Conservation (phyloP, 2,888 invertebrate species). For the Cheilosia pagana region DNA sequence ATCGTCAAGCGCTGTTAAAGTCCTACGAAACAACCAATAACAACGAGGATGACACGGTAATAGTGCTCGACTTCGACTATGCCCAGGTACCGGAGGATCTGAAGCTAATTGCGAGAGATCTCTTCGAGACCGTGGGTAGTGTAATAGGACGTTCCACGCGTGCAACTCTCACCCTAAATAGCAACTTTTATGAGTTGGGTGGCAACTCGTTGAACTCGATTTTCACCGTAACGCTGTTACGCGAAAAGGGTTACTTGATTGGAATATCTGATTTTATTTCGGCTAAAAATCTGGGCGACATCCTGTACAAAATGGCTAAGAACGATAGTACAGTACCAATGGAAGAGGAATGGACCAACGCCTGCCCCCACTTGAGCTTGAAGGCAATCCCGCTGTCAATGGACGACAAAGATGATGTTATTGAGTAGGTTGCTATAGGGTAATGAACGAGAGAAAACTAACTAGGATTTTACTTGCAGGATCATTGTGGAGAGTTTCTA, state of each 20-base stretch:
- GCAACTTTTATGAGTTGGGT: constrained; percentile 93
- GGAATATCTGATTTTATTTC: constrained; percentile 93
- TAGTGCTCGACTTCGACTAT: constrained; percentile 88
- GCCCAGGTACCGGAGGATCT: constrained; percentile 86
- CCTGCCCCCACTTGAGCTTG: constrained; percentile 81
- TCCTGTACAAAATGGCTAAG: constrained; percentile 86
- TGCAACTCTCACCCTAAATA: constrained; percentile 86
- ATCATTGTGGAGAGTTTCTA: constrained; percentile 94
- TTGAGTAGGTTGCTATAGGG: constrained; percentile 85
- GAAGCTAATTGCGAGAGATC: constrained; percentile 86
- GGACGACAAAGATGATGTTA: constrained; percentile 87
- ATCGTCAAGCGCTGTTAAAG: constrained; percentile 90
- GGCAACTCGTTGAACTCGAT: constrained; percentile 95
- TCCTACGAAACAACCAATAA: constrained; percentile 90
- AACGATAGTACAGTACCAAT: constrained; percentile 79
- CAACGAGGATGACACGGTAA: constrained; percentile 83
- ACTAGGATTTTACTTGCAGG: constrained; percentile 83
- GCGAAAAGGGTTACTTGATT: constrained; percentile 91
- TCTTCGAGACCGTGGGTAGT: constrained; percentile 90
- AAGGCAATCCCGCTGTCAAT: constrained; percentile 79
- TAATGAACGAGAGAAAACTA: neutral
- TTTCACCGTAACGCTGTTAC: constrained; percentile 90
- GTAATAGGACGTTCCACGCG: constrained; percentile 88
- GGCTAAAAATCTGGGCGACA: constrained; percentile 88
- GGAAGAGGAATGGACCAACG: constrained; percentile 79